Base-by-base conservation (phyloP, 2,113 vertebrate species). In the Leptobrachium ailaonicum region DNA sequence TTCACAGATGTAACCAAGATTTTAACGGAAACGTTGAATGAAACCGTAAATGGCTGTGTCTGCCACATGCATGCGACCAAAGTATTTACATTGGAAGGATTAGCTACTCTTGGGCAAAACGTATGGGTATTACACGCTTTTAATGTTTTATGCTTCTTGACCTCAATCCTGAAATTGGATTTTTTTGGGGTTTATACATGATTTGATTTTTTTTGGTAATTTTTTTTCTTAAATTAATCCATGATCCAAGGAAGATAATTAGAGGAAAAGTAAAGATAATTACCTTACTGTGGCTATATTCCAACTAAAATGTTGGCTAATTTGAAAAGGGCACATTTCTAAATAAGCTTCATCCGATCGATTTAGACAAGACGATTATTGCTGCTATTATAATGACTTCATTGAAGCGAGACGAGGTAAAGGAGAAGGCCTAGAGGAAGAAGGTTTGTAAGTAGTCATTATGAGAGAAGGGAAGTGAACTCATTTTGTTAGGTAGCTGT, bases 311-410 rank as follows among this genome's bases (percentile, higher is more conserved):
- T 53, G 40, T 2, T 0, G 41, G 14, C 11, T 50, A 40, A 66
- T 66, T 41, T 2, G 13, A 60, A 14, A 50, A 44, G 4, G 12
- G 47, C 45, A 43, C 2, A 10, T 20, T 66, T 56, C 40, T n/a
- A 56, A 62, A 47, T 41, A 4, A 60, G 66, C 75, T 68, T 69
- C 54, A 68, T 6, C 4, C 11, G 43, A 13, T 14, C 14, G 53
- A 12, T 42, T 73, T 73, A 47, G 68, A 58, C 54, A 73, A 73
- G 54, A 73, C 58, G 71, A 41, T 53, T 58, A 72, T 54, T 72
- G 14, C 50, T 13, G 12, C 40, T 42, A 58, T 14, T 43, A 60
- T 58, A 3, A 58, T 58, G 54, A 60, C 41, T 42, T 73, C 32
- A 58, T 42, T 73, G 53, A 60, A 73, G 41, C 32, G 58, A 54